Evolutionary conservation across 1,140 invertebrate species (phyloP), one percentile per base, ranked within the genome.

Genomic region (Sminthurinus signatus): DNA sequence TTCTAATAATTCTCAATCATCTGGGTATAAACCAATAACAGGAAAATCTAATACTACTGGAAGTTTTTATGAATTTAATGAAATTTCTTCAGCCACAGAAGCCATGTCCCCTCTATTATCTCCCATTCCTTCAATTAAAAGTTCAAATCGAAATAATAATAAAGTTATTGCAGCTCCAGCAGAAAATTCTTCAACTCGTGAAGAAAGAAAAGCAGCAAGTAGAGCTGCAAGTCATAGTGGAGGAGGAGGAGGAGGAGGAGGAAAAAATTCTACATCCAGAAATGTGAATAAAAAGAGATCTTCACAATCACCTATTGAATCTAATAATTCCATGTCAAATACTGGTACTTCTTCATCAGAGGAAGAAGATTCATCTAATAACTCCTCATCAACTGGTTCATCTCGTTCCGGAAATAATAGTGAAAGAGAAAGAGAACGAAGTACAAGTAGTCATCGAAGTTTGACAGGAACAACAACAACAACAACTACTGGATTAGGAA

Each of bases 311-410:
- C 32, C 32, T 15, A 36, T 36, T 8, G 32, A 36, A 15, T 36
- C n/a, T n/a, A n/a, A n/a, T n/a, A 39, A n/a, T 46, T 46, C 44
- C 44, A 19, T 3, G 5, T 19, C 14, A 5, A 52, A 23, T 23
- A 19, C 46, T 19, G 21, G 46, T 19, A 48, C 14, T 14, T 51
- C 55, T 8, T 58, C 43, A 21, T 56, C 51, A 0, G 19, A 14
- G 0, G 61, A 51, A 27, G 51, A 63, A 21, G 61, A 63, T 25
- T 36, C 43, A 10, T 63, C 61, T 14, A 57, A 31, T 28, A 56
- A 56, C 27, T 56, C 60, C 5, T 36, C 36, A 31, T 29, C 29
- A 32, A 43, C 15, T 14, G 36, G 28, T 29, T 39, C 25, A 29
- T n/a, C n/a, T n/a, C 29, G 39, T 52, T 36, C 31, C 39, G 28